Base-by-base conservation (phyloP, 2,888 invertebrate genomes). In the Mayetiola destructor region DNA sequence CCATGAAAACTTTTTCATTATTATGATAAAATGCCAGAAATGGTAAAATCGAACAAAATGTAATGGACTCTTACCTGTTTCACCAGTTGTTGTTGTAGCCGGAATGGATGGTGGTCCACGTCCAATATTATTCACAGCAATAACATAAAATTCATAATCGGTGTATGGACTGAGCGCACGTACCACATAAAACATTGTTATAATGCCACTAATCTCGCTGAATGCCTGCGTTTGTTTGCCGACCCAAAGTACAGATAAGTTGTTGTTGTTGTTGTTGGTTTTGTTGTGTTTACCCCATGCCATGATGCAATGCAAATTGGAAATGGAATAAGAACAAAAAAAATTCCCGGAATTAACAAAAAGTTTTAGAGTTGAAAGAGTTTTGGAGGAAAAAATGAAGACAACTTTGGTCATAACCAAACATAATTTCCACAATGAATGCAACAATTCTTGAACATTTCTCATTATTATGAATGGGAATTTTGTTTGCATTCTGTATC, bases 101-200 rank as follows among this genome's bases (percentile, higher is more conserved):
- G 94, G 86, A 21, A 83, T 76, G 61, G 94, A 94, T 2, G 92
- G 86, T 36, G 85, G 84, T 36, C 97, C 94, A 60, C 92, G 79
- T 42, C 97, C 97, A 63, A 94, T 88, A 72, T 85, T 86, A 77
- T 95, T 97, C 57, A 91, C 91, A 23, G 94, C 95, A 64, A 92
- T 87, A 63, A 97, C 92, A 71, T 86, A 88, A 79, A 97, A 89
- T 73, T 95, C 93, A 74, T 97, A 97, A 71, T 90, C 90, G 5
- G 94, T 94, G 74, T 91, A 94, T 1, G 96, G 93, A 61, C 90
- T 89, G 60, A 95, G 78, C 63, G 84, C 86, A 58, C 89, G 82
- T 57, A 96, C 88, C 39, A 88, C 87, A 74, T 93, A 92, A 74
- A 89, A 91, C 79, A 88, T 88, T 52, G 91, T 88, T 66, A 89